Conservation (phyloP, 2,113 vertebrate species). For the Asarcornis scutulata region DNA sequence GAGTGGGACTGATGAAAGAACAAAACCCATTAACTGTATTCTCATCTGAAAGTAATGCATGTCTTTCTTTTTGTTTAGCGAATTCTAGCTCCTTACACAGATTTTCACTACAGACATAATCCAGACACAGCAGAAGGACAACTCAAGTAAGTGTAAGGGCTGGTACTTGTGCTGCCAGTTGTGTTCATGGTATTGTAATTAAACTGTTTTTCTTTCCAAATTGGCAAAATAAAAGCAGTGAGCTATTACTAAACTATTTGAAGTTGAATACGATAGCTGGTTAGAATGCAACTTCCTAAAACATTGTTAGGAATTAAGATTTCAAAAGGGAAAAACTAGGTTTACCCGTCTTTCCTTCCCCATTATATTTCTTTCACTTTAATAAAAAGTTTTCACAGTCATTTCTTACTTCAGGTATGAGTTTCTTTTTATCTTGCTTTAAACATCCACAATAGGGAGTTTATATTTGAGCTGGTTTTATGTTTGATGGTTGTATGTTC, state of each 20-base stretch:
- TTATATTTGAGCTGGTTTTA: no score
- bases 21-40: background rate
- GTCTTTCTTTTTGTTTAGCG: constrained; percentile 78
- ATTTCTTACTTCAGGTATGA: background rate
- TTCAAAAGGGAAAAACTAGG: background rate
- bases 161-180: constrained; percentile 3
- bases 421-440: background rate
- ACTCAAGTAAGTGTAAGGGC: constrained; percentile 90
- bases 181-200: background rate
- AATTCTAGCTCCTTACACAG: constrained; percentile 98
- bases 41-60: constrained; percentile 14
- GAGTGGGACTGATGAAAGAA: background rate
- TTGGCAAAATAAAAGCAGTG: background rate
- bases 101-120: constrained; percentile 99
- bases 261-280: background rate
- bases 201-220: background rate
- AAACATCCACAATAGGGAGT: background rate
- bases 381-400: background rate
- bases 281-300: background rate
- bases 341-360: background rate
- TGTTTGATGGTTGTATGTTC: background rate
- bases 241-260: background rate
- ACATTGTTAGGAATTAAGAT: background rate
- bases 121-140: constrained; percentile 96
- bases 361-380: background rate